A percentile compares a stretch with the other conserved stretches of the same genome.
Conservation (phyloP, 2,113 vertebrate species). For the Sceloporus tristichus region DNA sequence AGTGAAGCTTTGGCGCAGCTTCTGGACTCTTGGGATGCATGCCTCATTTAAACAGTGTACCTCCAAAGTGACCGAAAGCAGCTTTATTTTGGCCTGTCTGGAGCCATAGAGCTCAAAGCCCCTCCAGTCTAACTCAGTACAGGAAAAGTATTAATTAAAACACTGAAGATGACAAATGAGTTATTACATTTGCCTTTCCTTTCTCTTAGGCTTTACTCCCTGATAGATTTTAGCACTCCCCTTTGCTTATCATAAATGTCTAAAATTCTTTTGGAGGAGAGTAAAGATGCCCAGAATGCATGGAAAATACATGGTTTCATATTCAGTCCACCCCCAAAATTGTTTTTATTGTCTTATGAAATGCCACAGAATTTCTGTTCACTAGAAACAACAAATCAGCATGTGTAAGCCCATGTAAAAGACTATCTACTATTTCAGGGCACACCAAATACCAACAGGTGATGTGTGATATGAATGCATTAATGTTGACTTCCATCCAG, state of each 20-base stretch:
- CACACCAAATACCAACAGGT: not conserved
- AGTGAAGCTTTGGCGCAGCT: no score
- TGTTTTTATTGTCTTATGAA: not conserved
- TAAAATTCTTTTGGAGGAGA: not conserved
- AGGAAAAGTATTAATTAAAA: not conserved
- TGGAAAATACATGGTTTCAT: not conserved
- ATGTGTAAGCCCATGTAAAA: not conserved
- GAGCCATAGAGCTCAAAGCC: no score
- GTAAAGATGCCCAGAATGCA: not conserved
- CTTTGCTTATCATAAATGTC: not conserved
- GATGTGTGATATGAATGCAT: not conserved
- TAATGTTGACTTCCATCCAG: conserved; percentile 5
- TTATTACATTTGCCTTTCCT: not conserved
- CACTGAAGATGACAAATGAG: not conserved
- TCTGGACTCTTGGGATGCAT: no score
- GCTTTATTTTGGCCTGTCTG: no score
- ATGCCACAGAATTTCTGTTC: not conserved
- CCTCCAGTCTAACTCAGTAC: no score
- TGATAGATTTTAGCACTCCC: not conserved
- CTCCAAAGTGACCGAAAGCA: no score
- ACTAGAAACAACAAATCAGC: not conserved
- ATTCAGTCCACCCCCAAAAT: not conserved
- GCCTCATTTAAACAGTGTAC: no score
- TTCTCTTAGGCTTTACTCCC: not conserved
- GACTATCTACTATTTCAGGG: not conserved